Evolutionary conservation across 2,797 vertebrate species (phyloP).

Genomic region (Cheirogaleus major): DNA sequence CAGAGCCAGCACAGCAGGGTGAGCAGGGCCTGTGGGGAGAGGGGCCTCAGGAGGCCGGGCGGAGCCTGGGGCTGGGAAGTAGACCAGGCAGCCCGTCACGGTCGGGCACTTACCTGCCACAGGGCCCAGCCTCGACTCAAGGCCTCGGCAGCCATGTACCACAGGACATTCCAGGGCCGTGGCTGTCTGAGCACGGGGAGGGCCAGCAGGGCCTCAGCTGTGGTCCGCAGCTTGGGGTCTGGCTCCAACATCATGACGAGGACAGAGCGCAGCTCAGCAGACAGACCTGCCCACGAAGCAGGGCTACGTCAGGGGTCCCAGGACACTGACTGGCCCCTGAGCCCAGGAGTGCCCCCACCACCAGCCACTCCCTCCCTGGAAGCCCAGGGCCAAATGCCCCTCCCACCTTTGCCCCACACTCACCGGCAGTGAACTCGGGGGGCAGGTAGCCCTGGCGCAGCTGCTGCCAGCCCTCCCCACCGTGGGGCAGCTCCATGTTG

Average conservation of each 20-base stretch:
- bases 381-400: not conserved
- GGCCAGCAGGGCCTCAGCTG: constrained; percentile 86
- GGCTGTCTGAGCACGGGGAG: constrained; percentile 75
- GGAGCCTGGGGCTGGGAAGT: not conserved
- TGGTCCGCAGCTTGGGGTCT: constrained; percentile 87
- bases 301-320: not conserved
- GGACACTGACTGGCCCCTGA: not conserved
- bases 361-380: not conserved
- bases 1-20: constrained; percentile 79
- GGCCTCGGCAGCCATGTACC: constrained; percentile 77
- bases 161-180: constrained; percentile 75
- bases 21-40: constrained; percentile 61
- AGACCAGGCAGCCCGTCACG: not conserved
- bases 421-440: constrained; percentile 90
- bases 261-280: constrained; percentile 89
- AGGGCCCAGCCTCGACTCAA: constrained; percentile 68
- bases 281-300: constrained; percentile 81
- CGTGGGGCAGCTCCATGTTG: constrained; percentile 93
- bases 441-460: constrained; percentile 92
- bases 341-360: not conserved
- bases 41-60: not conserved
- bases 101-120: constrained; percentile 72
- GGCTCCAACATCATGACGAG: constrained; percentile 91
- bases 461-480: constrained; percentile 94
- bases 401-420: not conserved